Evolutionary conservation across 1,140 invertebrate species (phyloP), one percentile per base, ranked within the genome.

Genomic region (Tribolium madens): DNA sequence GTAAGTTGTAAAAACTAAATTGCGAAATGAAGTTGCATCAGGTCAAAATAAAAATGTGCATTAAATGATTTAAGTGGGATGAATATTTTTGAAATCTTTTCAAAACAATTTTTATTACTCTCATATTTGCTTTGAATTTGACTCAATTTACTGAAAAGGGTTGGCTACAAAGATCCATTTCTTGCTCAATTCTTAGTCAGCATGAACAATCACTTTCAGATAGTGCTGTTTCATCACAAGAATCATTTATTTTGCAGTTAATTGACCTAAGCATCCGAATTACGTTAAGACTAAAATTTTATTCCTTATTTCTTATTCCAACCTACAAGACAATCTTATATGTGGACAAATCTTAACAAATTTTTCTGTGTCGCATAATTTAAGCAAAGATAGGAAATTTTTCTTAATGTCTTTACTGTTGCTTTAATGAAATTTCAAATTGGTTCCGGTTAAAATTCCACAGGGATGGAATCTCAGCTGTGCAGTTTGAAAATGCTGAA

Each of bases 131-230:
- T 42, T 42, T 42, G 36, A n/a, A 42, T 42, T 7, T n/a, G n/a
- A 42, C n/a, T 10, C 5, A 42, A 42, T 10, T 42, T 42, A 36
- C 21, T 26, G 36, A 42, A 42, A 36, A n/a, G n/a, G n/a, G n/a
- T n/a, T n/a, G n/a, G n/a, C n/a, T n/a, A n/a, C n/a, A n/a, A 57
- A 21, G 17, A 21, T 57, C n/a, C 50, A 57, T 26, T 57, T 57
- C 17, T 57, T 57, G 15, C 17, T 9, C 15, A 21, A 3, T 52
- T 52, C 12, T 52, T 52, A 2, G 48, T 52, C 48, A 52, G 12
- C 13, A 14, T 52, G 48, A 52, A 52, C 52, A 1, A 53, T 3
- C 3, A 50, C 13, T 50, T 57, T 57, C 6, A 57, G 18, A 57
- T 52, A 7, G 7, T 57, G 52, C 52, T 57, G 52, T 26, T 57